A percentile compares a stretch with the other conserved stretches of the same genome.
These are phyloP conservation scores for Steinernema carpocapsae DNA, from an alignment of 2,888 invertebrate species.

Conservation along the genomic window DNA sequence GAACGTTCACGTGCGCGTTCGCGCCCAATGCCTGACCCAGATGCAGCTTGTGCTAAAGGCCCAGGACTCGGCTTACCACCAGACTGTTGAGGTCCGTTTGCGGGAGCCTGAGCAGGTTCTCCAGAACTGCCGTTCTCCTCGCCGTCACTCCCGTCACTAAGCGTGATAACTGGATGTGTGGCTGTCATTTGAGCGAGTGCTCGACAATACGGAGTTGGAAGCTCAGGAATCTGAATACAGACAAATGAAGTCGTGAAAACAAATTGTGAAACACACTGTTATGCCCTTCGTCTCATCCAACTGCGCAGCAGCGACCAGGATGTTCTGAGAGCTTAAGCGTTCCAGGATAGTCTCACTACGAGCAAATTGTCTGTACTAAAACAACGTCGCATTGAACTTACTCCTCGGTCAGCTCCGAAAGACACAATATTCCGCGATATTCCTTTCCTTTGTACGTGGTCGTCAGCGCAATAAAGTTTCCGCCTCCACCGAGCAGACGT, in stretches of 20 bases:
- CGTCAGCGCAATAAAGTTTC: neutral
- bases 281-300: neutral
- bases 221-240: neutral
- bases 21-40: too few relatives aligned
- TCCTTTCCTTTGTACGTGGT: neutral
- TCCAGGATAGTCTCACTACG: neutral
- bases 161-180: too few relatives aligned
- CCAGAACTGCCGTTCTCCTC: too few relatives aligned
- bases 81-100: too few relatives aligned
- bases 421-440: slow-evolving; percentile 7
- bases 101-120: too few relatives aligned
- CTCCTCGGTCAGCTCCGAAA: neutral
- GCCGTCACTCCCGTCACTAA: too few relatives aligned
- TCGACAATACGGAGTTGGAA: neutral
- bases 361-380: too few relatives aligned
- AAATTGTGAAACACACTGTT: neutral
- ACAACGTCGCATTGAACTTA: too few relatives aligned
- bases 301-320: neutral
- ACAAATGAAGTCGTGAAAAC: neutral
- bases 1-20: too few relatives aligned
- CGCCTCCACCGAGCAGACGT: slow-evolving; percentile 5
- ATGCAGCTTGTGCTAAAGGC: too few relatives aligned
- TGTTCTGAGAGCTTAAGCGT: neutral
- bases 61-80: too few relatives aligned
- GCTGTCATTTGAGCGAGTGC: neutral